Base-by-base conservation (phyloP, 2,113 vertebrate species). In the Bos indicus region DNA sequence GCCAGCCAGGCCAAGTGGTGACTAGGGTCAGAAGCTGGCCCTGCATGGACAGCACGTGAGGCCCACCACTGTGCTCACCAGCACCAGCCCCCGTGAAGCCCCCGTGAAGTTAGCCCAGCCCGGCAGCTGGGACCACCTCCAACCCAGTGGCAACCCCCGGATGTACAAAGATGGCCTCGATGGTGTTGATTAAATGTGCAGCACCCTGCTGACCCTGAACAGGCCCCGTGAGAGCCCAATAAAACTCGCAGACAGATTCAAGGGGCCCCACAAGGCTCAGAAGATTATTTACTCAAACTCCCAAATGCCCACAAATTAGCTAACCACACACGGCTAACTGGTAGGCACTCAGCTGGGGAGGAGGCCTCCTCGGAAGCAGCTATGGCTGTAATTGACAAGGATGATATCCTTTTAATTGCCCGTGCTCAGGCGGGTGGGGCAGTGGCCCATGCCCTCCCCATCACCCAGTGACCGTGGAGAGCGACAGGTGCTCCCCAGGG, bases 391-490 rank as follows among this genome's bases (percentile, higher is more conserved):
- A 98, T 96, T 78, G 82, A 91, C 80, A 90, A 91, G 46, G 57
- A 83, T 6, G 26, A 92, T 62, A 98, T 96, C 98, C 98, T 98
- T 87, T 28, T 16, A 33, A 36, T 92, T 74, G 95, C 96, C 8
- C 13, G 23, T 91, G 85, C 95, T 88, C 59, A 2, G 7, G 0
- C 6, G 10, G 1, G 48, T 80, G 0, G 80, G 90, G 88, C 91
- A 78, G 84, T 88, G 3, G 56, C 88, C 92, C 43, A 54, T 80
- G 78, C 43, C 57, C 25, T 48, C 80, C 90, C 96, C 77, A 96
- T 97, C 23, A 26, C 99, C 93, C 96, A 80, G 98, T 91, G 98
- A 98, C 98, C 26, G 43, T 71, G 25, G 91, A 98, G 89, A 28
- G 83, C 2, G 30, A 97, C 98, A 99, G 98, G 77, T 98, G 98